These are phyloP conservation scores for Ectemnius cavifrons DNA, from an alignment of 2,888 invertebrate species.

Conservation along the genomic window DNA sequence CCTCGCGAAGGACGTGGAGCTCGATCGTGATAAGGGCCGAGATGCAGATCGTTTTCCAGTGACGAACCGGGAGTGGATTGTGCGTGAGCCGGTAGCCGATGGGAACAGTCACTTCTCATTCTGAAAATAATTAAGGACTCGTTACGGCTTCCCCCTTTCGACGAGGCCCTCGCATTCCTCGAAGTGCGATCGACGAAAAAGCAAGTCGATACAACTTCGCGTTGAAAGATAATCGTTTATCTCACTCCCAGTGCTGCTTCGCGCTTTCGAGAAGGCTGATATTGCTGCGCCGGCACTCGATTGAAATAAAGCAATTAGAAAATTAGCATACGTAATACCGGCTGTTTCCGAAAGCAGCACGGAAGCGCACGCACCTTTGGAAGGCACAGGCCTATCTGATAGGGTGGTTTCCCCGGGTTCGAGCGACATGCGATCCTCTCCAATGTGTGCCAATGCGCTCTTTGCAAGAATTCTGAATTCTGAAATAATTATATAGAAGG, in stretches of 20 bases:
- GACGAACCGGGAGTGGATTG: too few relatives aligned
- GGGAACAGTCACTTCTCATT: background rate
- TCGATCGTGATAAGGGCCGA: background rate
- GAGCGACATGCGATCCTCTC: slow-evolving; percentile 63
- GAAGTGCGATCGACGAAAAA: background rate
- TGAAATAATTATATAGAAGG: too few relatives aligned
- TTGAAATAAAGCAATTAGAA: slow-evolving; percentile 74
- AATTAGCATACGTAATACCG: slow-evolving; percentile 70
- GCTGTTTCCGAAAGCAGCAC: slow-evolving; percentile 70
- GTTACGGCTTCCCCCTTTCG: background rate
- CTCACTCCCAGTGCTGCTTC: slow-evolving; percentile 15
- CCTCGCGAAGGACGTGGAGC: slow-evolving; percentile 10
- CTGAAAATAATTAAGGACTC: slow-evolving; percentile 2
- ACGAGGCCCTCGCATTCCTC: background rate
- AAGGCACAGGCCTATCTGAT: slow-evolving; percentile 65
- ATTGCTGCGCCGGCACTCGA: slow-evolving; percentile 37
- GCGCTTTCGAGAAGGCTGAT: slow-evolving; percentile 21
- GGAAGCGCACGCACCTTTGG: slow-evolving; percentile 63
- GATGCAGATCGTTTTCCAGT: too few relatives aligned
- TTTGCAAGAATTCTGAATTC: too few relatives aligned
- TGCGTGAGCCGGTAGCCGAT: too few relatives aligned
- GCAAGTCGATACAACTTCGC: background rate
- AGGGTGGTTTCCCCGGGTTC: slow-evolving; percentile 67
- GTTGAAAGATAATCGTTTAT: slow-evolving; percentile 26
- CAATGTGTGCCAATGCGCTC: slow-evolving; percentile 47